Evolutionary conservation across 2,888 invertebrate species (phyloP).

Genomic region (Orthosia cruda): DNA sequence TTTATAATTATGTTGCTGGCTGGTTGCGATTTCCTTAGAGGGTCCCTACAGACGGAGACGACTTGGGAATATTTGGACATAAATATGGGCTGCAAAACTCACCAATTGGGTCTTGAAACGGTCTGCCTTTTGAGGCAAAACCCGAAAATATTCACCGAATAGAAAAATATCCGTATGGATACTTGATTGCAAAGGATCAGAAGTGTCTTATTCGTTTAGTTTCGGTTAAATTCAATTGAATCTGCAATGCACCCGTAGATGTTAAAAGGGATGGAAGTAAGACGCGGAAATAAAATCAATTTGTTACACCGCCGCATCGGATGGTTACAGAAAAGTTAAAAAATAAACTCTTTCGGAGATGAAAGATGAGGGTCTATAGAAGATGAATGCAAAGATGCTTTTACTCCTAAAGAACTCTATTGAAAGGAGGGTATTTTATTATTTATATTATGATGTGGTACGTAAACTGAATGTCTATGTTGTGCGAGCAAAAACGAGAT

Average conservation of each 20-base stretch:
- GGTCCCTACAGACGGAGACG: conserved; percentile 16
- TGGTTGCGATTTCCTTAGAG: conserved; percentile 61
- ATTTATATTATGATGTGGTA: conserved; percentile 30
- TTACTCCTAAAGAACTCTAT: conserved; percentile 11
- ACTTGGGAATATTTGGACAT: conserved; percentile 2
- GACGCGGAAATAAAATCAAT: conserved; percentile 61
- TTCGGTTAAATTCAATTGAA: conserved; percentile 45
- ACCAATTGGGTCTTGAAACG: not conserved
- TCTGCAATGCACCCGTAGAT: conserved; percentile 50
- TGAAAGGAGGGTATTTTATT: conserved; percentile 23
- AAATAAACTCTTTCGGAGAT: conserved; percentile 45
- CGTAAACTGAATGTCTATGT: conserved; percentile 39
- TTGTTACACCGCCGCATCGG: conserved; percentile 48
- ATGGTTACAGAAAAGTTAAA: conserved; percentile 29
- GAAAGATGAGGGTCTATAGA: conserved; percentile 24
- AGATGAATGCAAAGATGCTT: conserved; percentile 28
- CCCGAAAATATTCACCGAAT: not conserved
- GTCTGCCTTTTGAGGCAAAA: not conserved
- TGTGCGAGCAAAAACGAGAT: conserved; percentile 47
- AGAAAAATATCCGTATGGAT: not conserved
- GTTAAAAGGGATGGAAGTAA: conserved; percentile 41
- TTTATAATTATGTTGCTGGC: conserved; percentile 74
- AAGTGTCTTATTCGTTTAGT: conserved; percentile 32
- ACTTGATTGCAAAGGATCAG: conserved; percentile 5
- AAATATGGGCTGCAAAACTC: not conserved